Conservation (phyloP, 1,140 invertebrate genomes). For the Trichonephila clavipes region DNA sequence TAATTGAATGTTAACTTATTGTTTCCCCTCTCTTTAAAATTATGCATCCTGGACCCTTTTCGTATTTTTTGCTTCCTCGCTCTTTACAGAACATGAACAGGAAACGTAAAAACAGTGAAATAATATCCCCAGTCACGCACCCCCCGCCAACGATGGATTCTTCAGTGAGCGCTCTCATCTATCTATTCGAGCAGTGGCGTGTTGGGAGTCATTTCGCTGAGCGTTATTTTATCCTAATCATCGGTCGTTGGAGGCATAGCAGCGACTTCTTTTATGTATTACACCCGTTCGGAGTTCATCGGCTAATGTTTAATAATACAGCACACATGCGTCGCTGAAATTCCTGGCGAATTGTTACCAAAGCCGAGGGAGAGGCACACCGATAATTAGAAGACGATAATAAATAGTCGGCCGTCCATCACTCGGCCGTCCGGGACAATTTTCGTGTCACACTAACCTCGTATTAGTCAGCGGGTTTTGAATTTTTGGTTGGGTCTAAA, state of each 20-base stretch:
- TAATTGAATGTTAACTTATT: no score
- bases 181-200: not conserved
- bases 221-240: not conserved
- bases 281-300: conserved; percentile 7
- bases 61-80: not conserved
- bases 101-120: not conserved
- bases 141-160: not conserved
- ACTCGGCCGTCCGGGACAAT: conserved; percentile 38
- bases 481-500: not conserved
- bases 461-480: conserved; percentile 51
- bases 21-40: not conserved
- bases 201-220: not conserved
- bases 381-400: conserved; percentile 56
- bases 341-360: conserved; percentile 25
- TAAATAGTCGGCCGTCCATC: conserved; percentile 59
- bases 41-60: not conserved
- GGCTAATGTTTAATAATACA: conserved; percentile 47
- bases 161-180: not conserved
- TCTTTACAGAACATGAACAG: not conserved
- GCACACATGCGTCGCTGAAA: not conserved
- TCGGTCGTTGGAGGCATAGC: not conserved
- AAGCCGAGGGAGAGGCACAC: conserved; percentile 24
- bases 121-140: not conserved
- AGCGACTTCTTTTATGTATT: conserved; percentile 2
- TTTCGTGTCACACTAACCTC: conserved; percentile 70